Evolutionary conservation across 2,797 vertebrate species (phyloP), one percentile per base, ranked within the genome.

Genomic region (Liasis olivaceus): DNA sequence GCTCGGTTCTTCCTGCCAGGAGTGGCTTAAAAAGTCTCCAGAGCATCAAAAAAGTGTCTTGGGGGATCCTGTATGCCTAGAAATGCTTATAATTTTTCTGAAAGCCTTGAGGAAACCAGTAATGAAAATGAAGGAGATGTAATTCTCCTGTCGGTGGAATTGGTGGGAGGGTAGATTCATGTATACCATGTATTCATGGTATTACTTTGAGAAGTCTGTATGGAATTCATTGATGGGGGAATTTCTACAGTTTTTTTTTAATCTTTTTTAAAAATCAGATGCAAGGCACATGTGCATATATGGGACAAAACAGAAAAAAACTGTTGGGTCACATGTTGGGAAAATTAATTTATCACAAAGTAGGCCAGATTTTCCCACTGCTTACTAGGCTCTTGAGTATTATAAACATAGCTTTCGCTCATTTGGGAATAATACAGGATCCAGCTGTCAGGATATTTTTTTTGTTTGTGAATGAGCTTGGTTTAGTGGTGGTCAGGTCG

Each of bases 221-320:
- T 97, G 97, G 97, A 96, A 92, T 92, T 95, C 94, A 96, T 98
- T 97, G 96, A 96, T 95, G 72, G 72, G 72, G 22, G 97, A 96
- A 95, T 94, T 96, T 94, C 93, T 92, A 92, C 95, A 96, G 95
- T 89, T 42, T 88, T 90, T 95, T 95, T 64, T 26, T 88, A 42
- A 17, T 85, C 22, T 92, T 90, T 92, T 89, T 72, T 94, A 95
- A 94, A 94, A 96, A 87, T 89, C 94, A 87, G 60, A 93, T 90
- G 94, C 95, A 86, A 93, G 91, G 87, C 72, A 92, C 69, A 94
- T 91, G 1, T 87, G 62, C 95, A 94, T 95, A 62, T 56, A 90
- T 93, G 63, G 88, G 47, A 60, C 87, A 94, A 64, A 96, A 89
- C 86, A 94, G 93, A 42, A 6, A 47, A 90, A 89, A 36, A 89